Base-by-base conservation (phyloP, 1,140 invertebrate species). In the Melipona quadrifasciata region DNA sequence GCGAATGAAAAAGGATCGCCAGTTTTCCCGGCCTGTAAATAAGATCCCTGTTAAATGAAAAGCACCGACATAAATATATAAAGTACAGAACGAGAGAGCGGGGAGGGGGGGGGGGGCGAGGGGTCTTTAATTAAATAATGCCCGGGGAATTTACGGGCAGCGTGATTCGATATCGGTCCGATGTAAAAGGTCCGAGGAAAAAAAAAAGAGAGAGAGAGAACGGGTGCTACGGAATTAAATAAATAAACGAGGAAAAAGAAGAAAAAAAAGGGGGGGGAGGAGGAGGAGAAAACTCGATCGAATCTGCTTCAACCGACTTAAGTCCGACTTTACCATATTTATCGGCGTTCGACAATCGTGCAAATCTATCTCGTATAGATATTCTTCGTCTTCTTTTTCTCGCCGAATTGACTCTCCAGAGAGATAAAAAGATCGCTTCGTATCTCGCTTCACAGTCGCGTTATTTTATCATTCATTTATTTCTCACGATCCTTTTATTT, bases 341-440 rank as follows among this genome's bases (percentile, higher is more conserved):
- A 82, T 82, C 68, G 53, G 12, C 31, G 47, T 76, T 70, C 47
- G 79, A 73, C 79, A 27, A 73, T 72, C n/a, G 53, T 51, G n/a
- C 67, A 39, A 61, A 80, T 80, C 79, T 61, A 55, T 3, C 31
- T 31, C 51, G 16, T 17, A 72, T 80, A 80, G 72, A 80, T 70
- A 57, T n/a, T 1, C 0, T 17, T 31, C 61, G 8, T 1, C 2
- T 34, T 17, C 8, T 10, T 51, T 47, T 14, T 67, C 21, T 21
- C 27, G 2, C 31, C 19, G 14, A 61, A 61, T 61, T n/a, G 24
- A 47, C 39, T 47, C 6, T 0, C 39, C 39, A 47, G 6, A 47
- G 39, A 6, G 39, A 47, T 47, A 47, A 47, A 47, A 47, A 47
- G 39, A 47, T 47, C 39, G 8, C 39, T 6, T 47, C 39, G 8